A percentile compares a stretch with the other conserved stretches of the same genome.
Evolutionary conservation across 37 sponge, comb jelly and placozoan species (phyloP).

Genomic region (Beroe ovata): DNA sequence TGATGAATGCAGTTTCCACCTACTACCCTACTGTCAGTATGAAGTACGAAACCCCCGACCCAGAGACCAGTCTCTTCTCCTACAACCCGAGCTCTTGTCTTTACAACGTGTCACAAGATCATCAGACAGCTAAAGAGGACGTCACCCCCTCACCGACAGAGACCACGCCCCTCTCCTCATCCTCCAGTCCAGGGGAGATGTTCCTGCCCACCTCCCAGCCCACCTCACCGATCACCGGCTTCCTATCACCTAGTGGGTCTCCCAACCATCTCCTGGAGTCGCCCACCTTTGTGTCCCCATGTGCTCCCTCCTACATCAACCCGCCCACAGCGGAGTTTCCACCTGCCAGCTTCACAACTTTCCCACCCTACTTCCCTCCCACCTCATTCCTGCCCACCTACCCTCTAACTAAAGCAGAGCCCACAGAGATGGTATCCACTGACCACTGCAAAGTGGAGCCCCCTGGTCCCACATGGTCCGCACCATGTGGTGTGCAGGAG

Average conservation of each 20-base stretch:
- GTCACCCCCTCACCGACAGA: too few species aligned
- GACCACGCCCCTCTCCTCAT: too few species aligned
- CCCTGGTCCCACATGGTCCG: neutral
- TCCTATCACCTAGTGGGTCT: neutral
- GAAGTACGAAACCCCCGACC: too few species aligned
- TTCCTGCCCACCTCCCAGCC: neutral
- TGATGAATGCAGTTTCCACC: too few species aligned
- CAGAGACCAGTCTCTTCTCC: neutral
- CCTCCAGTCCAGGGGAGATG: neutral
- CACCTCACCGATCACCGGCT: neutral
- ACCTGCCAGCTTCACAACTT: neutral
- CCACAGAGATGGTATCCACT: slow-evolving; percentile 3
- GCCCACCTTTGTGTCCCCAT: neutral
- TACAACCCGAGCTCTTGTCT: too few species aligned
- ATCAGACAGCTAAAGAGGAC: too few species aligned
- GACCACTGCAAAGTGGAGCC: neutral
- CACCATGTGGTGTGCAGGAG: neutral
- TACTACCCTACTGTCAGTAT: too few species aligned
- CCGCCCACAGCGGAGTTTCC: neutral
- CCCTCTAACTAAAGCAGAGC: neutral
- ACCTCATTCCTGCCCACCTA: neutral
- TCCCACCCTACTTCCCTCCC: neutral
- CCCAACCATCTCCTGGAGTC: neutral
- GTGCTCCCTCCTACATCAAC: neutral
- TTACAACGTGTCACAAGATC: too few species aligned